A percentile compares a stretch with the other conserved stretches of the same genome.
Conservation (phyloP, 2,797 vertebrate genomes). For the Fistularia tabacaria region DNA sequence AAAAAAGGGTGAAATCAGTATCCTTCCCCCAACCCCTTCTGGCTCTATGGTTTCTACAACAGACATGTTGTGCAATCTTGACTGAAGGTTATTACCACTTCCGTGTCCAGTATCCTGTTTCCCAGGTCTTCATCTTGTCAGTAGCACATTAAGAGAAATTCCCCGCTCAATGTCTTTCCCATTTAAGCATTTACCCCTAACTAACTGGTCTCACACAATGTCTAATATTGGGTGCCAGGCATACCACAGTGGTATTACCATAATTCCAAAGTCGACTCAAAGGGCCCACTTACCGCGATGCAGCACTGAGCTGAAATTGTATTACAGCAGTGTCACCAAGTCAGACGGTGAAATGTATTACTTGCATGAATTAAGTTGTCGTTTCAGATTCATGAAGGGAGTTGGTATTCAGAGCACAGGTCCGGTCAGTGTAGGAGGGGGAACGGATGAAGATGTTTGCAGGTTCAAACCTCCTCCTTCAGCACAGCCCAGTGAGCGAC, state of each 20-base stretch:
- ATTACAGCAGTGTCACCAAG: slow-evolving; percentile 45
- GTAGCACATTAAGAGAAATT: neutral
- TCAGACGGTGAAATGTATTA: slow-evolving; percentile 50
- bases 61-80: too few species aligned
- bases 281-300: slow-evolving; percentile 9
- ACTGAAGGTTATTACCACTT: too few species aligned
- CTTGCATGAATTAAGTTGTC: slow-evolving; percentile 64
- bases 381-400: slow-evolving; percentile 56
- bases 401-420: slow-evolving; percentile 48
- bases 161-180: neutral
- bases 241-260: slow-evolving; percentile 10
- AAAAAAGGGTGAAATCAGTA: too few species aligned
- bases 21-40: too few species aligned
- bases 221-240: slow-evolving; percentile 18
- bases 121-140: neutral
- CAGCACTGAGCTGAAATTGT: slow-evolving; percentile 31
- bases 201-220: slow-evolving; percentile 20
- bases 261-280: slow-evolving; percentile 21
- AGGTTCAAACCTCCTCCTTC: slow-evolving; percentile 9
- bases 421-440: slow-evolving; percentile 2
- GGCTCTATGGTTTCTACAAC: too few species aligned
- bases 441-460: slow-evolving; percentile 18
- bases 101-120: too few species aligned
- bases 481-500: neutral
- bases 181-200: slow-evolving; percentile 8